Percentiles rank a stretch among this genome's conserved stretches.
Evolutionary conservation across 2,797 vertebrate genomes (phyloP).

Genomic region (Tadarida brasiliensis): DNA sequence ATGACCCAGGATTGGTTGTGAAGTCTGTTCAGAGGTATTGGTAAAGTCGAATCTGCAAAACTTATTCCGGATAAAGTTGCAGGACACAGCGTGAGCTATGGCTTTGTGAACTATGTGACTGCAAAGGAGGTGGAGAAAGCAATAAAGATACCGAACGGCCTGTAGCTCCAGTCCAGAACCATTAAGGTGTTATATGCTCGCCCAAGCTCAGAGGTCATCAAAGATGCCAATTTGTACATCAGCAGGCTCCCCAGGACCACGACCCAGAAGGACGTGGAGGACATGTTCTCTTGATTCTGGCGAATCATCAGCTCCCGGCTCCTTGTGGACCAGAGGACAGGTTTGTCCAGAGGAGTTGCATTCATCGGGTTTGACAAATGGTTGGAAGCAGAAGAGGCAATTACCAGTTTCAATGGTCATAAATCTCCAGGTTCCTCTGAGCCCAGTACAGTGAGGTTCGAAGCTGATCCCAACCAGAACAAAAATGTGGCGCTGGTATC

Average conservation of each 20-base stretch:
- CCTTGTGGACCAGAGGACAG: too few species aligned
- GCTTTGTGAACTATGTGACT: too few species aligned
- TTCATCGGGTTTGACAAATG: slow-evolving; percentile 99
- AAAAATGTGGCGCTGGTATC: slow-evolving; percentile 97
- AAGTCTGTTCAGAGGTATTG: slow-evolving; percentile 98
- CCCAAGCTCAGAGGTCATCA: too few species aligned
- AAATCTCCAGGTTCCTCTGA: slow-evolving; percentile 96
- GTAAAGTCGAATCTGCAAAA: slow-evolving; percentile 98
- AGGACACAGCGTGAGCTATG: slow-evolving; percentile 84
- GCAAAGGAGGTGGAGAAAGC: too few species aligned
- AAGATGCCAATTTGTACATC: too few species aligned
- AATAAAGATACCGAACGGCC: too few species aligned
- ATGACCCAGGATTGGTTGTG: slow-evolving; percentile 99
- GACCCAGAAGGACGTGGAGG: too few species aligned
- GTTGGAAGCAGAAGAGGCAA: slow-evolving; percentile 88
- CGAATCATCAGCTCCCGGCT: too few species aligned
- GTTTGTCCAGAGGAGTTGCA: slow-evolving; percentile 95
- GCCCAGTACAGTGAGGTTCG: slow-evolving; percentile 98
- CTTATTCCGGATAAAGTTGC: slow-evolving; percentile 99
- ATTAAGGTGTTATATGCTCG: too few species aligned
- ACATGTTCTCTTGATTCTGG: too few species aligned
- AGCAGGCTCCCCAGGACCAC: too few species aligned
- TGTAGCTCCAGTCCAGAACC: too few species aligned
- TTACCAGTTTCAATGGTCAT: slow-evolving; percentile 93
- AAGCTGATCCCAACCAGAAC: slow-evolving; percentile 98